These are phyloP conservation scores for Dolichoris vasculosae DNA, from an alignment of 1,140 invertebrate species.

Conservation along the genomic window DNA sequence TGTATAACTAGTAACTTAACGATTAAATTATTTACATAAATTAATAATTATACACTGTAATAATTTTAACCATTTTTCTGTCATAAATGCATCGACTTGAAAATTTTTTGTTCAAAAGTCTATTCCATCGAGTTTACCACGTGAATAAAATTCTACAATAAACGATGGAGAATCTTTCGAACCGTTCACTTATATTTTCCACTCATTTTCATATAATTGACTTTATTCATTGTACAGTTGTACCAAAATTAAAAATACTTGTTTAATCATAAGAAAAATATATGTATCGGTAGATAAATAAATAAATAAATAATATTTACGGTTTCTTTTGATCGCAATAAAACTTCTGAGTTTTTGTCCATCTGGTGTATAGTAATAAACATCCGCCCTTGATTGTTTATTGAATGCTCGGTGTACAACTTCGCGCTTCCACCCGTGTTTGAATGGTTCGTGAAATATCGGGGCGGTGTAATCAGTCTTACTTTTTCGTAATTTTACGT, in stretches of 20 bases:
- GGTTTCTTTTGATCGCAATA: background rate
- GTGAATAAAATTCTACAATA: no score
- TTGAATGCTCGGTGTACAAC: constrained; percentile 77
- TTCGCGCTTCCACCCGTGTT: constrained; percentile 80
- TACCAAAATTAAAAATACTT: background rate
- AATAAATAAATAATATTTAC: constrained; percentile 17
- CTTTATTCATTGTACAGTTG: no score
- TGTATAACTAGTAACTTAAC: no score
- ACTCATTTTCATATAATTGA: no score
- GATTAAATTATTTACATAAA: no score
- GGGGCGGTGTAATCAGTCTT: constrained; percentile 61
- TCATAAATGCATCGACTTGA: no score
- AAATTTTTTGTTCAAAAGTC: no score
- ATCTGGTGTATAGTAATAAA: constrained; percentile 80
- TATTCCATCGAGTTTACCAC: no score
- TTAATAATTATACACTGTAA: no score
- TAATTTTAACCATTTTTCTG: no score
- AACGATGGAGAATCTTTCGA: no score
- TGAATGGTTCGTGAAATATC: constrained; percentile 75
- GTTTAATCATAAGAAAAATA: background rate
- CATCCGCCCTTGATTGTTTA: constrained; percentile 76
- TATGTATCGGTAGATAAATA: background rate
- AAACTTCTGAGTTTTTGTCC: constrained; percentile 69
- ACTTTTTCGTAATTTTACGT: background rate
- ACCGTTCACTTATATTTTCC: no score